Percentiles rank a stretch among this genome's conserved stretches.
phyloP scores from a whole-genome alignment of 2,888 invertebrate species.

The Steinernema carpocapsae region DNA sequence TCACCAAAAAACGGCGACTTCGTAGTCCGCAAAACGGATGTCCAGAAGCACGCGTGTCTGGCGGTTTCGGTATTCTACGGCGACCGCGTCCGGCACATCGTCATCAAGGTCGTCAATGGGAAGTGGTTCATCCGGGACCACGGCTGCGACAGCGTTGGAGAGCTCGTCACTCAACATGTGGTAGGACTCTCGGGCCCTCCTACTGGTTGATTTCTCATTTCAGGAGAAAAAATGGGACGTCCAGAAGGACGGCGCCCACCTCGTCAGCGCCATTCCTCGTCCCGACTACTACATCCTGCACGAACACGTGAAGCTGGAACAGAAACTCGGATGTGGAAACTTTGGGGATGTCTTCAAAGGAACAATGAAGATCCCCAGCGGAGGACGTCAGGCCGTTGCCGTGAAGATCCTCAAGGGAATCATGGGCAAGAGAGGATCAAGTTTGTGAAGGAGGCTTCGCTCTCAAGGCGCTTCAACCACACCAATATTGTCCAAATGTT shows the following conservation, averaged over 20 bases:
- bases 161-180: background rate
- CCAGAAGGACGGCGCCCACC: slow-evolving; percentile 13
- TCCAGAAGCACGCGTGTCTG: slow-evolving; percentile 16
- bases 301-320: slow-evolving; percentile 14
- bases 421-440: slow-evolving; percentile 18
- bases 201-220: background rate
- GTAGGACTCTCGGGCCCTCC: background rate
- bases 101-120: background rate
- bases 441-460: slow-evolving; percentile 11
- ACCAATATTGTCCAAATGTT: slow-evolving; percentile 1
- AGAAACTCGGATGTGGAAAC: slow-evolving; percentile 11
- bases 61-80: slow-evolving; percentile 17
- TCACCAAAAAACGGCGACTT: slow-evolving; percentile 1
- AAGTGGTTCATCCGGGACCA: slow-evolving; percentile 14
- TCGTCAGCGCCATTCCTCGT: slow-evolving; percentile 9
- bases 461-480: background rate
- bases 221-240: slow-evolving; percentile 19
- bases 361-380: slow-evolving; percentile 11
- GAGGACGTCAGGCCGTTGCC: slow-evolving; percentile 5
- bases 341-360: slow-evolving; percentile 16
- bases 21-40: slow-evolving; percentile 8
- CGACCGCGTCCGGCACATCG: slow-evolving; percentile 10
- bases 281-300: slow-evolving; percentile 17
- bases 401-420: slow-evolving; percentile 20
- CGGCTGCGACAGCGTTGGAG: background rate